Base-by-base conservation (phyloP, 1,140 invertebrate species). In the Subanguina moxae region DNA sequence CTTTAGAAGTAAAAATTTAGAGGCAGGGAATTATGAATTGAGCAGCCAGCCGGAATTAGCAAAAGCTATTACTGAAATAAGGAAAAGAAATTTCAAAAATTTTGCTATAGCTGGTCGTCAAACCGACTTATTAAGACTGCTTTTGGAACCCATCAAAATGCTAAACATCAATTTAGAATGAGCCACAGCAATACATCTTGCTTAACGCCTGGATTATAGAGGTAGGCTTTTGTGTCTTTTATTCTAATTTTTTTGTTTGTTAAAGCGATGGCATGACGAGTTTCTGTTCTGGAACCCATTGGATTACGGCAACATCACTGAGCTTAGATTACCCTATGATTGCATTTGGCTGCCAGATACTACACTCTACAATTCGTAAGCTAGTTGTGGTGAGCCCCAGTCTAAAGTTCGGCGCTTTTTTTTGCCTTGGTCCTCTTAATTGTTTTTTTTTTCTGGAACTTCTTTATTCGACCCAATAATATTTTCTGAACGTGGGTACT, bases 121-220 rank as follows among this genome's bases (percentile, higher is more conserved):
- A 38, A 38, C 11, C 11, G 11, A 38, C 3, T 38, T 38, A 38
- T 38, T 38, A 38, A 11, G n/a, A n/a, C n/a, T n/a, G n/a, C n/a
- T 38, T 38, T 38, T 38, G 32, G 11, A 11, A 38, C 32, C 32
- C 32, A 38, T 5, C n/a, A n/a, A n/a, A n/a, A n/a, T n/a, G n/a
- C 66, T 45, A 73, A 72, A 32, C 19, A 45, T 48, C 45, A 71
- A 77, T 78, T 64, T 46, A 78, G 80, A 82, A 81, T 67, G 79
- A 81, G 61, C 79, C 80, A 19, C 70, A 76, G 62, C 79, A 81
- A 68, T 82, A 76, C 67, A 72, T 81, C 57, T 58, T 82, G 25
- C 65, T 81, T 5, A 81, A 81, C 58, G 74, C 79, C 1, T 81
- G 79, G 78, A 78, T 78, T 63, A 77, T 80, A 59, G 77, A 78